phyloP scores from a whole-genome alignment of 2,888 invertebrate genomes.

The Macaria liturata region DNA sequence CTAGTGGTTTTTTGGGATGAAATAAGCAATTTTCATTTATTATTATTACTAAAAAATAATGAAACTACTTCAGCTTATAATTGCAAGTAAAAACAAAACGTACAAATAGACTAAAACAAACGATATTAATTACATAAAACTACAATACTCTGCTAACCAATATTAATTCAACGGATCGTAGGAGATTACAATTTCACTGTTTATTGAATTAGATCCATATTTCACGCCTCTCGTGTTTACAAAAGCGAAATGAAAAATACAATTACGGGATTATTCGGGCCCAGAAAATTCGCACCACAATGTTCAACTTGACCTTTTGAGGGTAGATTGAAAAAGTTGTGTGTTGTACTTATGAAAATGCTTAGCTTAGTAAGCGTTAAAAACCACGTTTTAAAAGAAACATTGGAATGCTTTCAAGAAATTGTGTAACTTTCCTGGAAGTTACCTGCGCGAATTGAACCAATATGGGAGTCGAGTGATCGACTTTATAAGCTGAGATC shows the following conservation, averaged over 20 bases:
- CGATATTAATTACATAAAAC: too few species aligned
- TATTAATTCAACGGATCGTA: neutral
- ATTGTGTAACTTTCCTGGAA: conserved; percentile 24
- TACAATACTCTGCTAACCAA: too few species aligned
- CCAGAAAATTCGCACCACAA: conserved; percentile 6
- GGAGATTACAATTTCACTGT: neutral
- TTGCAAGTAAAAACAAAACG: too few species aligned
- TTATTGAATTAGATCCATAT: neutral
- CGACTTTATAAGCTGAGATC: too few species aligned
- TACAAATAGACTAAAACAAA: too few species aligned
- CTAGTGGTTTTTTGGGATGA: too few species aligned
- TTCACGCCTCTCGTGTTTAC: neutral
- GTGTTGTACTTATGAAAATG: conserved; percentile 27
- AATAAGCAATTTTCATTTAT: too few species aligned
- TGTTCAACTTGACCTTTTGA: conserved; percentile 20
- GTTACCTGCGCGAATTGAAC: conserved; percentile 5
- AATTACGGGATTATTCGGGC: neutral
- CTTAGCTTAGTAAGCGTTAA: conserved; percentile 12
- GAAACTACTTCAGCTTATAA: too few species aligned
- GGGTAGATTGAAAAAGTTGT: conserved; percentile 22
- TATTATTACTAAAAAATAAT: too few species aligned
- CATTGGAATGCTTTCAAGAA: conserved; percentile 35
- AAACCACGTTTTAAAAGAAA: conserved; percentile 25
- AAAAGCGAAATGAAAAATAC: conserved; percentile 7
- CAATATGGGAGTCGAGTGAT: too few species aligned